A percentile compares a stretch with the other conserved stretches of the same genome.
phyloP scores from a whole-genome alignment of 2,113 vertebrate genomes.

The Daubentonia madagascariensis region DNA sequence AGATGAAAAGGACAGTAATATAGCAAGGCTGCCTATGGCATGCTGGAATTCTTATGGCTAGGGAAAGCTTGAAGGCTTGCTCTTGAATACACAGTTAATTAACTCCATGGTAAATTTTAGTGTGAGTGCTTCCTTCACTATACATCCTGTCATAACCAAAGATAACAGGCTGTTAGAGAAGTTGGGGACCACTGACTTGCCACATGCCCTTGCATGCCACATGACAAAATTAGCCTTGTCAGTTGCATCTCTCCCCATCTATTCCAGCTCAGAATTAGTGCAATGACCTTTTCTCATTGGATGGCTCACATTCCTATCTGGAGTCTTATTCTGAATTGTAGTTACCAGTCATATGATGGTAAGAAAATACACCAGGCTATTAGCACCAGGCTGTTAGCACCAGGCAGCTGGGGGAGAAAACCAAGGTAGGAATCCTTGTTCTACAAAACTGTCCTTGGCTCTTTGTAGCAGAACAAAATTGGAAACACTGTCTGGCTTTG shows the following conservation, averaged over 20 bases:
- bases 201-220: not conserved
- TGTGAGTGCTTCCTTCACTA: not conserved
- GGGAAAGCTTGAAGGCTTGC: not conserved
- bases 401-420: constrained; percentile 66
- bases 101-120: not conserved
- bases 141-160: not conserved
- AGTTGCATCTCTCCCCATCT: not conserved
- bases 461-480: constrained; percentile 12
- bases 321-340: constrained; percentile 49
- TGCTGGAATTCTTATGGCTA: not conserved
- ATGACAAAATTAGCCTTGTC: constrained; percentile 18
- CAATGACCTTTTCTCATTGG: constrained; percentile 62
- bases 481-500: not conserved
- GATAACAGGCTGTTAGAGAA: not conserved
- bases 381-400: constrained; percentile 66
- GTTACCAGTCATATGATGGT: constrained; percentile 66
- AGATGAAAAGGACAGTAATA: constrained; percentile 12
- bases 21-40: constrained; percentile 20
- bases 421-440: constrained; percentile 60
- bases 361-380: constrained; percentile 34
- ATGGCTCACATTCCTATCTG: constrained; percentile 68
- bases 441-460: not conserved
- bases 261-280: constrained; percentile 38
- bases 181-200: not conserved
- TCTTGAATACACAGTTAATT: not conserved